Conservation (phyloP, 2,797 vertebrate genomes). For the Balearica regulorum region DNA sequence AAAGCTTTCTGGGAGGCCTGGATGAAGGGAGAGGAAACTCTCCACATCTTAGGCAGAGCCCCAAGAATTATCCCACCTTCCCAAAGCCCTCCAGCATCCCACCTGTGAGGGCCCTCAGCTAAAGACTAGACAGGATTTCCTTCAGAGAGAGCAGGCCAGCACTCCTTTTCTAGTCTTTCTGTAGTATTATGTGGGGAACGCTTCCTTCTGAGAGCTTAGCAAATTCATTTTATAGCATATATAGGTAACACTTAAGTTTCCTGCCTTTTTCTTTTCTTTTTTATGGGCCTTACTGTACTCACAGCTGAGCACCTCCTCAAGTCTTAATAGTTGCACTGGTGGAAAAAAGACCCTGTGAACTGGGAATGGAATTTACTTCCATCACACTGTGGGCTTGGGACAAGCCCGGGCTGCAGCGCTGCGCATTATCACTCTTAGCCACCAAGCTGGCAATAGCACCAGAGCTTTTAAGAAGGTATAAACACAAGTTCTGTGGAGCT, state of each 20-base stretch:
- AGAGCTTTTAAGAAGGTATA: background rate
- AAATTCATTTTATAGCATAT: background rate
- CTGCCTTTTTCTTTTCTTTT: background rate
- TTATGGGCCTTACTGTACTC: background rate
- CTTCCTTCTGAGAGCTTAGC: background rate
- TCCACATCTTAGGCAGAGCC: background rate
- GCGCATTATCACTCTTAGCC: background rate
- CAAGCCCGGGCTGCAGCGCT: background rate
- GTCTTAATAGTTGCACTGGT: background rate
- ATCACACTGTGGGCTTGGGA: background rate
- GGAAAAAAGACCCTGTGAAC: background rate
- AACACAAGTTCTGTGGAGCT: background rate
- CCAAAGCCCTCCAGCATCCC: background rate
- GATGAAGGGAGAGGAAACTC: background rate
- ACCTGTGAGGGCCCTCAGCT: background rate
- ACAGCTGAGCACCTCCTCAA: background rate
- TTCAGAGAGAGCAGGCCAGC: background rate
- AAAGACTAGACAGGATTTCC: slow-evolving; percentile 9
- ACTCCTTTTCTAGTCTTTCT: background rate
- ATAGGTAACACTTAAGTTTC: background rate
- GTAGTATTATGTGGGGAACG: background rate
- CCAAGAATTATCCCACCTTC: background rate
- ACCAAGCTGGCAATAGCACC: background rate
- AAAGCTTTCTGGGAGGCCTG: background rate
- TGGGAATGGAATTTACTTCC: background rate